Base-by-base conservation (phyloP, 2,113 vertebrate genomes). In the Tenebrosternarchus preto region DNA sequence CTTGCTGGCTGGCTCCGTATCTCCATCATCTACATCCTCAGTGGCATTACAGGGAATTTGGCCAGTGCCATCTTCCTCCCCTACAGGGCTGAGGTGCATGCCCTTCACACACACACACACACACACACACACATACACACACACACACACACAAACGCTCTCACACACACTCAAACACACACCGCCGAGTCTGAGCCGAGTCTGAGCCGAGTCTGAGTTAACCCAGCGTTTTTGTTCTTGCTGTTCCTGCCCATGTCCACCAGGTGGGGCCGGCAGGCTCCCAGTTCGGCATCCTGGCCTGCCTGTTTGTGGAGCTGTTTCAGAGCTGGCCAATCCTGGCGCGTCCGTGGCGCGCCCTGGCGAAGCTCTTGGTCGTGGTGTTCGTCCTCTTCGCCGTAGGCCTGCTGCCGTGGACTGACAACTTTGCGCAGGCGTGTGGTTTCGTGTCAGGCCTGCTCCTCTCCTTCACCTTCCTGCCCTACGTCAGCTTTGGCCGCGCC, bases 241-340 rank as follows among this genome's bases (percentile, higher is more conserved):
- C 11, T 63, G 8, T 50, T 50, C 12, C 43, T 12, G 43, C 43
- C 43, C 22, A 24, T 33, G 90, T 92, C 97, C 0, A 77, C 80
- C 90, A 99, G 97, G 98, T 99, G 80, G 98, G 97, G 78, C 98
- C 97, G 0, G 97, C 97, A 0, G 98, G 98, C 84, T 99, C 96
- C 73, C 98, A 99, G 94, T 99, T 99, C 53, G 98, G 98, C 81
- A 97, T 98, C 90, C 91, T 99, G 87, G 98, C 97, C 83, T 99
- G 98, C 88, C 94, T 99, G 77, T 99, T 99, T 15, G 98, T 99
- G 93, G 98, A 99, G 91, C 91, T 99, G 82, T 96, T 99, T 87
- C 98, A 99, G 92, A 98, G 98, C 86, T 99, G 97, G 98, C 98
- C 98, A 93, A 97, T 99, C 91, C 94, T 99, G 86, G 97, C 95